phyloP scores from a whole-genome alignment of 2,888 invertebrate genomes.

The Tortrix viridana region DNA sequence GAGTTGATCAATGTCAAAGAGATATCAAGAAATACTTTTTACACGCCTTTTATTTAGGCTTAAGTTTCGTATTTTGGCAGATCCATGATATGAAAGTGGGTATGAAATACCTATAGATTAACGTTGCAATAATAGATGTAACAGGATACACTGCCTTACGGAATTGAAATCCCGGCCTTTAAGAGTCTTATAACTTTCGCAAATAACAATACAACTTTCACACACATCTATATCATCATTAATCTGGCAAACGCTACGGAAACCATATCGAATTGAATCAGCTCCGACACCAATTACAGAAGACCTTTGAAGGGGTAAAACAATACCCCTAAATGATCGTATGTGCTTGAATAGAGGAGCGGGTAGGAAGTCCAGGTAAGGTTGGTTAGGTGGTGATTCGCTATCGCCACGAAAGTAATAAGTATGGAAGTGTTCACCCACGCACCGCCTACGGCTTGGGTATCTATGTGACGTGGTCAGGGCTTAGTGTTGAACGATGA shows the following conservation, averaged over 20 bases:
- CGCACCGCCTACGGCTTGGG: slow-evolving; percentile 69
- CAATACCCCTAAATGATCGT: slow-evolving; percentile 26
- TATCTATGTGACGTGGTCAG: slow-evolving; percentile 59
- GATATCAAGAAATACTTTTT: too few species aligned
- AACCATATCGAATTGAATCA: slow-evolving; percentile 71
- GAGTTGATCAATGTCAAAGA: too few species aligned
- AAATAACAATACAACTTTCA: slow-evolving; percentile 46
- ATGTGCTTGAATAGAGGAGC: slow-evolving; percentile 35
- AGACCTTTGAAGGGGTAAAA: slow-evolving; percentile 45
- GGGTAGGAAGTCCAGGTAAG: slow-evolving; percentile 47
- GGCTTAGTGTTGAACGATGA: slow-evolving; percentile 46
- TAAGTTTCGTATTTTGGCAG: too few species aligned
- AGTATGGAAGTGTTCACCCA: slow-evolving; percentile 76
- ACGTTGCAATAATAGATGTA: background rate
- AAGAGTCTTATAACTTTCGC: slow-evolving; percentile 39
- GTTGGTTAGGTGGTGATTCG: slow-evolving; percentile 61
- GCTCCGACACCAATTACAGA: slow-evolving; percentile 51
- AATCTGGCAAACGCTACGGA: slow-evolving; percentile 64
- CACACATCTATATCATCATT: slow-evolving; percentile 69
- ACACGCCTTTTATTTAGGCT: too few species aligned
- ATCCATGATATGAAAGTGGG: too few species aligned
- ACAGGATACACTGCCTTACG: background rate
- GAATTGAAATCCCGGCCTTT: background rate
- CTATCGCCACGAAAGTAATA: slow-evolving; percentile 69
- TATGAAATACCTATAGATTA: background rate